Evolutionary conservation across 2,888 invertebrate species (phyloP), one percentile per base, ranked within the genome.

Genomic region (Chorisops tibialis): DNA sequence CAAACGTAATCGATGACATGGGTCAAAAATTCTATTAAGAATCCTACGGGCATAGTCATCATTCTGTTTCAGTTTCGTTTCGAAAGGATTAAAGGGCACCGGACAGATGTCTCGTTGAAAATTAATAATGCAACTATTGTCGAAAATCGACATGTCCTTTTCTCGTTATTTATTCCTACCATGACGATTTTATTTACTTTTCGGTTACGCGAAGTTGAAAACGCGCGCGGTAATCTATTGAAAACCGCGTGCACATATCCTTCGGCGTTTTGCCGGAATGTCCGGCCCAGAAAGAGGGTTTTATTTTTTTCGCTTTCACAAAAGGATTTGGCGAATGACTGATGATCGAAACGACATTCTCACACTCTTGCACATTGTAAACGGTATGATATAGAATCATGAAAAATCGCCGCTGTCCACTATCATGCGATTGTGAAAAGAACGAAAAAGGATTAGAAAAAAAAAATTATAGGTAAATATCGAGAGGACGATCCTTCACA

Each of bases 381-480:
- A n/a, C n/a, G n/a, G n/a, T n/a, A n/a, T n/a, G n/a, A n/a, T n/a
- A n/a, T n/a, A n/a, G n/a, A n/a, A n/a, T 30, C 30, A 30, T 30
- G 2, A 30, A 30, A 9, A 30, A 30, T 30, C 30, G 30, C 30
- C 62, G 56, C 49, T 62, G 48, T 62, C 62, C 56, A 50, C 54
- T 30, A 30, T 30, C 5, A 30, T 30, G 30, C 30, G 30, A 30
- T 7, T 9, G 7, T 30, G 30, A 30, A 30, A 41, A 41, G 41
- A 5, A 24, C 59, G n/a, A n/a, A n/a, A n/a, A n/a, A n/a, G n/a
- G n/a, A n/a, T n/a, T n/a, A n/a, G n/a, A 54, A 47, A 60, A 56
- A 56, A 56, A 56, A 18, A 45, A 12, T 30, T 14, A 45, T 35
- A 58, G 61, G 62, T 52, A 64, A 64, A 64, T 64, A 63, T 64